Evolutionary conservation across 1,140 invertebrate genomes (phyloP), one percentile per base, ranked within the genome.

Genomic region (Lutraria rhynchaena): DNA sequence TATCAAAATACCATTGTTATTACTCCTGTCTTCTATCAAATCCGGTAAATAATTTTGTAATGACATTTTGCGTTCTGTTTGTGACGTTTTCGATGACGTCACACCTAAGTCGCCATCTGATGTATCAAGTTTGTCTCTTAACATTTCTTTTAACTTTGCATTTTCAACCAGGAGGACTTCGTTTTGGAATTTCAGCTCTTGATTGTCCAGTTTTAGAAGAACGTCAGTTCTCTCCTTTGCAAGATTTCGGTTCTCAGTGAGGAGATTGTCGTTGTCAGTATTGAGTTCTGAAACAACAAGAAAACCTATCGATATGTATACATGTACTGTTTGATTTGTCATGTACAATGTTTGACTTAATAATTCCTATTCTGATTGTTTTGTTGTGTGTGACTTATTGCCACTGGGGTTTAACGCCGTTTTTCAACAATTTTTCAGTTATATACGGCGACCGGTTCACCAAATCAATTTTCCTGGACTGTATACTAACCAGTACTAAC

Each of bases 81-180:
- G 3, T 1, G 49, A 1, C 1, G 9, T 29, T 15, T 2, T 5
- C 15, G 37, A 41, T 41, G 63, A 41, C n/a, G 63, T 15, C 1
- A 37, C 41, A 19, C 74, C 74, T 5, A 77, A 29, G 31, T 77
- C 74, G 29, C 74, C 74, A 22, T 65, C 74, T 9, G 24, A 1
- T 15, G 9, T 44, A 37, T 70, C 63, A 17, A 49, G 3, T n/a
- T 19, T 37, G 3, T 69, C 61, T 46, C 78, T 27, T 19, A 81
- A 29, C 35, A 81, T 44, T 53, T 81, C 83, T 53, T 85, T 85
- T 0, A 85, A 63, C 41, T 74, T 71, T 9, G 44, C 57, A 61
- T 86, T 86, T 71, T 86, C 85, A 17, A 82, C 76, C 15, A 55
- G n/a, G 1, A 86, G 55, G 11, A 86, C 61, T 44, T 67, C 73